Evolutionary conservation across 1,140 invertebrate species (phyloP), one percentile per base, ranked within the genome.

Genomic region (Drosophila repleta): DNA sequence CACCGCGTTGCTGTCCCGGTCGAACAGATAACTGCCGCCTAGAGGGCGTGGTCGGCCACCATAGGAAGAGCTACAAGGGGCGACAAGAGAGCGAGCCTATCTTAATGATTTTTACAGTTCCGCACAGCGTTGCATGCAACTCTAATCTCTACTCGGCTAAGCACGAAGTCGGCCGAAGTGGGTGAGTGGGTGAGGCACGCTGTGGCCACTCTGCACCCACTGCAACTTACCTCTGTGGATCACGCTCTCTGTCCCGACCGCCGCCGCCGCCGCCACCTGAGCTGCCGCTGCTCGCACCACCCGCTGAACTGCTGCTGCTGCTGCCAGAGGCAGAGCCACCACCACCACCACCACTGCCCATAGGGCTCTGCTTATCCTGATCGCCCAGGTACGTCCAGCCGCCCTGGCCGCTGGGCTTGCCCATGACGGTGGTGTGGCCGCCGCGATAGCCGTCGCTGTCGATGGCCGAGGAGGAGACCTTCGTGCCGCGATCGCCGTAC

Each of bases 61-160:
- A 84, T 91, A 91, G 82, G 90, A 74, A 91, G 89, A 76, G 89
- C 90, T 91, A 91, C 43, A 88, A 91, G 90, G 74, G 90, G 90
- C 70, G 90, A 91, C 55, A 91, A 83, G 62, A 91, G 90, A 56
- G 74, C 77, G 73, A 90, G 83, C 89, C 90, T 91, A 83, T 76
- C 78, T 91, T 81, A 91, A 90, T 91, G 77, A 85, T 70, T 74
- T 79, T 76, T 74, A 57, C 79, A 69, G 78, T 85, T 88, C 90
- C 18, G 4, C 6, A 7, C 11, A 7, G 24, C 61, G 49, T 48
- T 45, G 26, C 39, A 48, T 61, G 55, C 62, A 18, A 57, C 10
- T 41, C 10, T 41, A 26, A 43, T 15, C 13, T 20, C 29, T 29
- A 64, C 11, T 41, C 26, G 46, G n/a, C 0, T 11, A 18, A 17